Evolutionary conservation across 2,797 vertebrate species (phyloP).

Genomic region (Dipus sagitta): DNA sequence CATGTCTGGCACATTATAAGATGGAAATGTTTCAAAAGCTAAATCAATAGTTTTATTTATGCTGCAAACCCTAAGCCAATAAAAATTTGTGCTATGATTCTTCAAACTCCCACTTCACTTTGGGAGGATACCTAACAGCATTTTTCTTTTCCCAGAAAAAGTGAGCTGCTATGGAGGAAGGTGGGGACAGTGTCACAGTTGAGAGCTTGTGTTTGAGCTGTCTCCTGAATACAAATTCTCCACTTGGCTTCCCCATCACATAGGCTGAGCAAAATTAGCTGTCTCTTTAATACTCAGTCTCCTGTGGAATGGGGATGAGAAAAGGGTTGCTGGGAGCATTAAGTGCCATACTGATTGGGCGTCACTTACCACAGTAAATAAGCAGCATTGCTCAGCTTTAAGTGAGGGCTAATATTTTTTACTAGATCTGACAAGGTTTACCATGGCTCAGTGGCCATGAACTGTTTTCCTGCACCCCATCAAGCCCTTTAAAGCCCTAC

Average conservation of each 20-base stretch:
- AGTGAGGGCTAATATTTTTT: slow-evolving; percentile 1
- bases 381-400: background rate
- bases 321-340: background rate
- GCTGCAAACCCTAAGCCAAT: slow-evolving; percentile 36
- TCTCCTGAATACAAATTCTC: background rate
- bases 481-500: background rate
- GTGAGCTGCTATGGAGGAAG: background rate
- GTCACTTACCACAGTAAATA: background rate
- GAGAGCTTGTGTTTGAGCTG: background rate
- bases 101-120: background rate
- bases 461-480: background rate
- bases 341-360: background rate
- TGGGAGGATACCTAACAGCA: background rate
- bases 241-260: background rate
- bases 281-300: background rate
- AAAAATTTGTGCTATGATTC: background rate
- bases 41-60: slow-evolving; percentile 43
- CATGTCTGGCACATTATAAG: slow-evolving; percentile 49
- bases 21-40: slow-evolving; percentile 56
- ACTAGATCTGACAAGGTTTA: slow-evolving; percentile 9
- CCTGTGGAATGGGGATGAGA: slow-evolving; percentile 7
- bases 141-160: background rate
- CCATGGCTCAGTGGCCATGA: background rate
- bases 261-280: background rate
- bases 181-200: background rate